Percentiles rank a stretch among this genome's conserved stretches.
phyloP scores from a whole-genome alignment of 1,140 invertebrate species.

The Drosophila truncata region DNA sequence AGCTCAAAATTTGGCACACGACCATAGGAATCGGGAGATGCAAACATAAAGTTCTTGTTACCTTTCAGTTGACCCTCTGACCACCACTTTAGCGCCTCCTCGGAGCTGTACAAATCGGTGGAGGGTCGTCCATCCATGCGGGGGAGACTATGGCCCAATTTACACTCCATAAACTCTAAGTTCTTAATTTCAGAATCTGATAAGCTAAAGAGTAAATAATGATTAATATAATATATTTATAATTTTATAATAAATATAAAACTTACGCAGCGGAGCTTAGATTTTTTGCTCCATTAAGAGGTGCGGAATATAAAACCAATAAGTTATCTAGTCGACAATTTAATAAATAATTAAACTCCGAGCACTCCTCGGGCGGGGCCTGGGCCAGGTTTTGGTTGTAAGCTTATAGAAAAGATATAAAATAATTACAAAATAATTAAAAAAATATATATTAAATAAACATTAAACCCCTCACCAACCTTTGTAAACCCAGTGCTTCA shows the following conservation, averaged over 20 bases:
- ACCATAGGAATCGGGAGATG: neutral
- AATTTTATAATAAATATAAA: neutral
- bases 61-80: neutral
- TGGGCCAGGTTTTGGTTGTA: neutral
- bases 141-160: neutral
- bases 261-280: neutral
- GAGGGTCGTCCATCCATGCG: neutral
- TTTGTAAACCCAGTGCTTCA: neutral
- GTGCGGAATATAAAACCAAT: neutral
- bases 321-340: neutral
- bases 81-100: neutral
- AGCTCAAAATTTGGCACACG: neutral
- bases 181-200: neutral
- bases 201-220: neutral
- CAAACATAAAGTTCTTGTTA: neutral
- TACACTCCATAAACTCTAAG: neutral
- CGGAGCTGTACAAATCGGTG: neutral
- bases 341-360: neutral
- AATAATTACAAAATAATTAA: neutral
- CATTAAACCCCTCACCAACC: neutral
- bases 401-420: neutral
- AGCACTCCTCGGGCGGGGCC: neutral
- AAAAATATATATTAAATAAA: neutral
- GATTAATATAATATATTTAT: neutral
- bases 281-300: neutral